A percentile compares a stretch with the other conserved stretches of the same genome.
phyloP scores from a whole-genome alignment of 2,797 vertebrate species.

The Myotis myotis region DNA sequence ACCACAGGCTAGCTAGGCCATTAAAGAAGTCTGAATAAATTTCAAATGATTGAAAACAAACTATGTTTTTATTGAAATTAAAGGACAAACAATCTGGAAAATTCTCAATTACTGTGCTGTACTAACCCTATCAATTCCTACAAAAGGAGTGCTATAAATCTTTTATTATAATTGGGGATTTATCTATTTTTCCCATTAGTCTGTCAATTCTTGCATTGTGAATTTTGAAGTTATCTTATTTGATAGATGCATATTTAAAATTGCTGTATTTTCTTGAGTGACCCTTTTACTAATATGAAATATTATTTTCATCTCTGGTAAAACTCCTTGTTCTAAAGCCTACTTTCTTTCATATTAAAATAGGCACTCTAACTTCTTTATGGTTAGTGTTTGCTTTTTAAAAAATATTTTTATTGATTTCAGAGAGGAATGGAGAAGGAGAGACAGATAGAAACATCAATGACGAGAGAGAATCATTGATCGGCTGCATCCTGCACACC shows the following conservation, averaged over 20 bases:
- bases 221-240: background rate
- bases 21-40: background rate
- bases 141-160: background rate
- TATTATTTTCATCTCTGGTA: background rate
- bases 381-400: background rate
- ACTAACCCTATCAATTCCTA: background rate
- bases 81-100: background rate
- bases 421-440: no score
- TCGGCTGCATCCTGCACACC: no score
- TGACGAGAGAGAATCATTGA: no score
- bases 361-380: background rate
- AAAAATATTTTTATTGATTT: no score
- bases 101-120: background rate
- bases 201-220: background rate
- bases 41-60: background rate
- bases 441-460: no score
- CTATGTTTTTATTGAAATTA: background rate
- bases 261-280: background rate
- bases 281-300: background rate
- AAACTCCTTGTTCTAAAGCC: background rate
- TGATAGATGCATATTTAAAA: background rate
- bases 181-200: background rate
- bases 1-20: background rate
- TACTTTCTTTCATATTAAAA: background rate
- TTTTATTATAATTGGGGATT: background rate